Evolutionary conservation across 2,113 vertebrate genomes (phyloP).

Genomic region (Epinephelus cyanopodus): DNA sequence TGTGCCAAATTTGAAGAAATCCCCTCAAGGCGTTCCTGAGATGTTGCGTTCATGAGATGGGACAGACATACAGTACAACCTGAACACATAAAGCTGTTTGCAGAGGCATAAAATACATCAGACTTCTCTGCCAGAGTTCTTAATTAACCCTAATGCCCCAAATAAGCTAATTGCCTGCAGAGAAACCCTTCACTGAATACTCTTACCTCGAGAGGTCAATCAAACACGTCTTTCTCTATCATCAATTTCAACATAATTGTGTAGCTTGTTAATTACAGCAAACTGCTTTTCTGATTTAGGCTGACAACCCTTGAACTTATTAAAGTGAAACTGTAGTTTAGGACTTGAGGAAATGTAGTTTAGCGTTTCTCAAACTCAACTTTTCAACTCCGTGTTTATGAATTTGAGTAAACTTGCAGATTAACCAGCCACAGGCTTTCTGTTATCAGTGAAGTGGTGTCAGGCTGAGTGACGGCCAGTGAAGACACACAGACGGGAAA

Average conservation of each 20-base stretch:
- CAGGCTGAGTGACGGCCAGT: slow-evolving; percentile 6
- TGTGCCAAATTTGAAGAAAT: too few species aligned
- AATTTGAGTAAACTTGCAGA: not conserved
- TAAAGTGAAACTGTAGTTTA: not conserved
- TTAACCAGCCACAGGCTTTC: not conserved
- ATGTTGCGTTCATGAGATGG: too few species aligned
- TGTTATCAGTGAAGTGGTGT: not conserved
- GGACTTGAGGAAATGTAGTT: not conserved
- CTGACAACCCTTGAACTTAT: not conserved
- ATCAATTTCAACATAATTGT: not conserved
- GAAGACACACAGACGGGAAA: slow-evolving; percentile 29
- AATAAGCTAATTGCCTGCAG: slow-evolving; percentile 25
- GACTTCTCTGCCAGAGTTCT: too few species aligned
- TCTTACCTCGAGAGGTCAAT: slow-evolving; percentile 39
- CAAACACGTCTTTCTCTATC: slow-evolving; percentile 6
- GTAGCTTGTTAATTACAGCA: not conserved
- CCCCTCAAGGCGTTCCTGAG: too few species aligned
- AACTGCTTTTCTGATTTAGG: not conserved
- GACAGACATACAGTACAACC: too few species aligned
- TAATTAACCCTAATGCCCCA: not conserved
- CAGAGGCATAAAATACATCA: too few species aligned
- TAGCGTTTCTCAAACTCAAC: not conserved
- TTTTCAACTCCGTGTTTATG: not conserved
- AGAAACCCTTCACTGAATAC: not conserved
- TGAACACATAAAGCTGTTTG: too few species aligned